A percentile compares a stretch with the other conserved stretches of the same genome.
phyloP scores from a whole-genome alignment of 2,888 invertebrate species.

The Gibbula magus region DNA sequence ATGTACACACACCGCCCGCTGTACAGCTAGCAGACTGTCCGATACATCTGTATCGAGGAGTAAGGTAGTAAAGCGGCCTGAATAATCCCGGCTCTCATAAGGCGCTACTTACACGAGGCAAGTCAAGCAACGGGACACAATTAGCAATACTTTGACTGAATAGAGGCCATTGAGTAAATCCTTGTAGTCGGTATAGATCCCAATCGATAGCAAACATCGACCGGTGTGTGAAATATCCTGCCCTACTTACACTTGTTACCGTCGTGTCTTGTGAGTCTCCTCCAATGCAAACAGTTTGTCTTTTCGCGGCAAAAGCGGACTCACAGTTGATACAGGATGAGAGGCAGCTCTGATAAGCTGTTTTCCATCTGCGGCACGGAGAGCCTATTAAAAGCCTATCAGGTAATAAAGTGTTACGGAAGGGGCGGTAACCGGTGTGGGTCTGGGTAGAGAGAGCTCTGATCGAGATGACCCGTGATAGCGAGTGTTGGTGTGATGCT shows the following conservation, averaged over 20 bases:
- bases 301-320: background rate
- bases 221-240: background rate
- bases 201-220: background rate
- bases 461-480: background rate
- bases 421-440: background rate
- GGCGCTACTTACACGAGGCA: background rate
- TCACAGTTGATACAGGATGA: background rate
- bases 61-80: constrained; percentile 1
- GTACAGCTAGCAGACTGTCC: background rate
- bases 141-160: constrained; percentile 1
- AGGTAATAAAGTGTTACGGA: background rate
- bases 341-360: background rate
- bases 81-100: background rate
- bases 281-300: background rate
- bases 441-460: background rate
- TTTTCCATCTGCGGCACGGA: background rate
- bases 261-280: too few relatives aligned
- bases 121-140: background rate
- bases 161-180: background rate
- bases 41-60: background rate
- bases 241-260: too few relatives aligned
- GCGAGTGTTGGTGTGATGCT: background rate
- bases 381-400: background rate
- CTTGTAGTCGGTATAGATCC: background rate
- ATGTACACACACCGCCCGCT: background rate